Evolutionary conservation across 2,113 vertebrate species (phyloP), one percentile per base, ranked within the genome.

Genomic region (Lepus americanus): DNA sequence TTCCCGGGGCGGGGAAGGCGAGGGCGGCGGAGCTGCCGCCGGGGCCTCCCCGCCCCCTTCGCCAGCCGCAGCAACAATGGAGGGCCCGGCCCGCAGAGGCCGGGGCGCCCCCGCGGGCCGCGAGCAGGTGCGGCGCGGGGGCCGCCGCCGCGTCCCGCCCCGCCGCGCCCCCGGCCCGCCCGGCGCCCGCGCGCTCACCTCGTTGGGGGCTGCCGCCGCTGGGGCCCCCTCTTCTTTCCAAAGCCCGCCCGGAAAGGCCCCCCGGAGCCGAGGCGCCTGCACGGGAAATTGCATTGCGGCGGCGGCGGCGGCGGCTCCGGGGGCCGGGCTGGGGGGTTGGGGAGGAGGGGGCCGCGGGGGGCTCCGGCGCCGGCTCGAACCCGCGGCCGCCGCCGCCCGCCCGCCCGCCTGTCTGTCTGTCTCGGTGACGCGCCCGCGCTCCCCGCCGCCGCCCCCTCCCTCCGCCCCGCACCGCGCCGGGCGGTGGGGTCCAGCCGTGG

Each of bases 291-390:
- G 93, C 93, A 70, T 91, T 91, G 79, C 51, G 66, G 87, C 61
- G 67, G 78, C 95, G 64, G 70, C 22, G n/a, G 92, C 64, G 61
- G 78, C 61, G 59, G 74, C 90, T 59, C 55, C 14, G 53, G 94
- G 91, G 88, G 94, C 88, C 66, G 22, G 87, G 87, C 82, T 87
- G 5, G 20, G 82, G 77, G 53, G 92, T 36, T 33, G 66, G 39
- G 79, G 63, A 78, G 82, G 91, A 67, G 83, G 94, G 89, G 94
- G 66, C 82, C 64, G 74, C 86, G 59, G 87, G 85, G 87, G 80
- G 93, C 95, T 81, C 90, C 88, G 90, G 95, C 96, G 96, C 93
- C 81, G 97, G 83, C 96, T 96, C 97, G 96, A 96, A 97, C 96
- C 96, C 89, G 89, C 92, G 96, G 83, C 96, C 96, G 70, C 87